Evolutionary conservation across 1,140 invertebrate species (phyloP).

Genomic region (Temnothorax nylanderi): DNA sequence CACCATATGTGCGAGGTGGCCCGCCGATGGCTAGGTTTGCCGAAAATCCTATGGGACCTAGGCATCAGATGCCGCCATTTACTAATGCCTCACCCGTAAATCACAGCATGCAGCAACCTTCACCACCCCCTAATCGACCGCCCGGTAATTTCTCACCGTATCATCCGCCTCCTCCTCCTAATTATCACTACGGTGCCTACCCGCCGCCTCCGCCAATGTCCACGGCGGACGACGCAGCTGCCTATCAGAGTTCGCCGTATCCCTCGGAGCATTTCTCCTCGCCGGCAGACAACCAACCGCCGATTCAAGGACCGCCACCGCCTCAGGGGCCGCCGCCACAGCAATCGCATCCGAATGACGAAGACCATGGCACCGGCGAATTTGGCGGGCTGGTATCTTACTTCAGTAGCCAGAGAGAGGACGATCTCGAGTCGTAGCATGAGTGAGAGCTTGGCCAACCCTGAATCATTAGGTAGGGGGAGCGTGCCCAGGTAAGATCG

Average conservation of each 20-base stretch:
- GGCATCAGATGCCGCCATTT: conserved; percentile 83
- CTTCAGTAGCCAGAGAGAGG: conserved; percentile 93
- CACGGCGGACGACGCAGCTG: conserved; percentile 82
- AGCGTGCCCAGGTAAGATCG: conserved; percentile 50
- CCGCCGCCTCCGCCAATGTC: conserved; percentile 83
- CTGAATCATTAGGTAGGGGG: conserved; percentile 70
- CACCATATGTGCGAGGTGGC: conserved; percentile 78
- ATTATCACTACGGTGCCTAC: conserved; percentile 85
- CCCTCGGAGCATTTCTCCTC: conserved; percentile 81
- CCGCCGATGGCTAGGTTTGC: conserved; percentile 78
- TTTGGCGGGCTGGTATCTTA: conserved; percentile 95
- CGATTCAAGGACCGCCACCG: conserved; percentile 77
- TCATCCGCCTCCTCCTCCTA: conserved; percentile 84
- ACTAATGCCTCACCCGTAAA: conserved; percentile 74
- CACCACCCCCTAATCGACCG: conserved; percentile 79
- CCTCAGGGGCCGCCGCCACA: conserved; percentile 74
- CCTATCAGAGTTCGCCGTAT: conserved; percentile 82
- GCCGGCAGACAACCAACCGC: conserved; percentile 78
- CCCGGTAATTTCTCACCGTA: conserved; percentile 84
- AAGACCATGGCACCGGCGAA: conserved; percentile 88
- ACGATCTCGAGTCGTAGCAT: conserved; percentile 89
- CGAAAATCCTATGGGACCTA: conserved; percentile 77
- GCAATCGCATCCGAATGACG: conserved; percentile 76
- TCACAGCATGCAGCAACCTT: conserved; percentile 81
- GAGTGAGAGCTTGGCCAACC: conserved; percentile 84